Conservation (phyloP, 2,113 vertebrate genomes). For the Rhabdornis inornatus region DNA sequence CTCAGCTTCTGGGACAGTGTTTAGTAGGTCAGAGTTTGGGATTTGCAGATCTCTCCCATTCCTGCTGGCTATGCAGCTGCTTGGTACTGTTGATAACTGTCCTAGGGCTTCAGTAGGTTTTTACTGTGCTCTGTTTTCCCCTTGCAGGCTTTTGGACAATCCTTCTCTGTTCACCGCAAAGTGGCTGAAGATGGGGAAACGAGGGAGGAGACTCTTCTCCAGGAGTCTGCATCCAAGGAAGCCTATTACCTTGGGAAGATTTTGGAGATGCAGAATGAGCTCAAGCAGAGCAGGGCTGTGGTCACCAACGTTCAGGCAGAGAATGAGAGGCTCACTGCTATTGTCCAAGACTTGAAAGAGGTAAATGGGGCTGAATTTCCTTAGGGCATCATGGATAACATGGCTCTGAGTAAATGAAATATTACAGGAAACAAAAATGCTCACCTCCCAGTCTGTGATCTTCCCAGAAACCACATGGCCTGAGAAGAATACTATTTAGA, state of each 20-base stretch:
- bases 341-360: conserved; percentile 89
- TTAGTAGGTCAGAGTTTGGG: neutral
- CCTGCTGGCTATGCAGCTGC: neutral
- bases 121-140: neutral
- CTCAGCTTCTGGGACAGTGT: neutral
- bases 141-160: conserved; percentile 92
- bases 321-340: conserved; percentile 82
- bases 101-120: neutral
- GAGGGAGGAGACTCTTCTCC: conserved; percentile 91
- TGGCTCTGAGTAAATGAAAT: neutral
- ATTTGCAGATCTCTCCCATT: neutral
- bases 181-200: conserved; percentile 95
- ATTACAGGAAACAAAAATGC: neutral
- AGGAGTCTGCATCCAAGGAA: conserved; percentile 95
- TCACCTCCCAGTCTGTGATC: neutral
- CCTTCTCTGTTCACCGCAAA: conserved; percentile 95
- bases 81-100: rapidly evolving
- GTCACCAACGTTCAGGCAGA: conserved; percentile 88
- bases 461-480: neutral
- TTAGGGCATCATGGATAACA: neutral
- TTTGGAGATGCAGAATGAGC: conserved; percentile 89
- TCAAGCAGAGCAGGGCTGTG: conserved; percentile 83
- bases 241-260: conserved; percentile 90
- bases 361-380: conserved; percentile 69
- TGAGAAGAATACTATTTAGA: neutral